Base-by-base conservation (phyloP, 92 coral and sea anemone species). In the Porites cylindrica region DNA sequence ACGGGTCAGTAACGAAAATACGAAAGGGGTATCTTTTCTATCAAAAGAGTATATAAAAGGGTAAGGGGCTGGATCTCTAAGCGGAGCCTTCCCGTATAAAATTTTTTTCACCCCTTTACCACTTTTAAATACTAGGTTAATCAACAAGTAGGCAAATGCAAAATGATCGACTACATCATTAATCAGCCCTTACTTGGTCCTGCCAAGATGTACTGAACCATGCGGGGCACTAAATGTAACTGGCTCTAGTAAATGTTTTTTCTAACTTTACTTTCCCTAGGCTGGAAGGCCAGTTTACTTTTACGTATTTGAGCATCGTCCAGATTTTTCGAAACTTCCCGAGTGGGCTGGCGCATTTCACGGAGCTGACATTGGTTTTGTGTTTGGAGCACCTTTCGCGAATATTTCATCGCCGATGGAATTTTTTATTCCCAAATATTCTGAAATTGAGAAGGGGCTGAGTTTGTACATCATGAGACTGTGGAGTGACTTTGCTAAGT, bases 401-500 rank as follows among this genome's bases (percentile, higher is more conserved):
- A 20, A 14, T 32, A 7, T 43, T n/a, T 50, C 83, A 1, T 85
- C 77, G 4, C 60, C 61, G 8, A 14, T 80, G 0, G 54, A 20
- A 16, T 29, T 20, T n/a, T 61, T 70, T 53, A 17, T 72, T 65
- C 72, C 82, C 32, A 62, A 29, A 78, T 78, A 18, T 78, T 79
- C 81, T n/a, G 91, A 88, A 53, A 58, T 88, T 32, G 91, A 88
- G 68, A 88, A 66, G 84, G 91, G 88, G 4, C 62, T 88, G 13
- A 88, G 91, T 64, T 10, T 53, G 26, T 82, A 80, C 17, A 10
- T 82, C 16, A 82, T 88, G 88, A 88, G 75, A 66, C 32, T 88
- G 70, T 90, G 91, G 93, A 74, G 84, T 38, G 88, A 90, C 79
- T 90, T 90, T 74, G 93, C 93, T 2, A 86, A 86, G 74, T 79